These are phyloP conservation scores for Drosophila prosaltans DNA, from an alignment of 1,140 invertebrate species.

Conservation along the genomic window DNA sequence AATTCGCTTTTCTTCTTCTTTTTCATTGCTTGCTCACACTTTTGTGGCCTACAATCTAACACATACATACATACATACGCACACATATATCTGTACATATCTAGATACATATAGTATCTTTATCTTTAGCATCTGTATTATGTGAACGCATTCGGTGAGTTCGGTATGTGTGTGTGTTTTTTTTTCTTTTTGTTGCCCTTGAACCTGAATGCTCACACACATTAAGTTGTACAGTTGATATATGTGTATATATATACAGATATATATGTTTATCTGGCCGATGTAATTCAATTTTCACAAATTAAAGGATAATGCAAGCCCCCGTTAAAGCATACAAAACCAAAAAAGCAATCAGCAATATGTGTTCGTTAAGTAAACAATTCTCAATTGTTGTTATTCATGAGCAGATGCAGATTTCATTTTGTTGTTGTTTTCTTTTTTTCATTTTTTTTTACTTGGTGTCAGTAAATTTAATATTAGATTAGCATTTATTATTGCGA, in stretches of 20 bases:
- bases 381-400: conserved; percentile 63
- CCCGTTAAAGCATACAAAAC: conserved; percentile 25
- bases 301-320: conserved; percentile 76
- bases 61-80: not conserved
- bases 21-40: conserved; percentile 32
- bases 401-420: conserved; percentile 20
- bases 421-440: not conserved
- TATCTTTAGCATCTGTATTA: conserved; percentile 29
- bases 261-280: conserved; percentile 17
- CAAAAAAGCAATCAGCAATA: conserved; percentile 7
- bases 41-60: conserved; percentile 24
- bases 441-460: not conserved
- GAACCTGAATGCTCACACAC: conserved; percentile 65
- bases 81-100: not conserved
- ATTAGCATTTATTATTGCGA: conserved; percentile 6
- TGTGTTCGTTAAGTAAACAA: conserved; percentile 38
- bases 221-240: conserved; percentile 27
- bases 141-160: conserved; percentile 42
- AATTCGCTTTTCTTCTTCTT: conserved; percentile 45
- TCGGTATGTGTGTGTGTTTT: conserved; percentile 8
- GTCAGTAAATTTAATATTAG: conserved; percentile 6
- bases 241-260: conserved; percentile 16
- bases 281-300: conserved; percentile 55
- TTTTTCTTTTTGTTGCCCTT: conserved; percentile 71
- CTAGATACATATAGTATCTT: not conserved